Base-by-base conservation (phyloP, 1,140 invertebrate genomes). In the Tetramorium alpestre region DNA sequence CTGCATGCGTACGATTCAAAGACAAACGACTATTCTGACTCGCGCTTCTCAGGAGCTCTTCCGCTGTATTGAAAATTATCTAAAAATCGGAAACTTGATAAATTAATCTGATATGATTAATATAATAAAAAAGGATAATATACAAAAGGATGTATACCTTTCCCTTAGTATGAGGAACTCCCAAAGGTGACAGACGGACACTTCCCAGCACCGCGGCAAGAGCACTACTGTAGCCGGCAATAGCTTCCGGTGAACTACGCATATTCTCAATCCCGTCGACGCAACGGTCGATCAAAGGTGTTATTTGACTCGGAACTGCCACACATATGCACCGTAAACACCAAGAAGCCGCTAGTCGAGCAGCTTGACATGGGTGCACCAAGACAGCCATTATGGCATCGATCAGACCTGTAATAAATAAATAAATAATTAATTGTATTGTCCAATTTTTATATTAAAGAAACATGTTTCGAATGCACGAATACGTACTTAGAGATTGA, bases 11-110 rank as follows among this genome's bases (percentile, higher is more conserved):
- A 94, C 99, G 96, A 93, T 99, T 98, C 64, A 99, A 96, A 13
- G 99, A 99, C 77, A 99, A 96, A 85, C 99, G 96, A 94, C 98
- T 99, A 95, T 99, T 99, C 96, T 99, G 99, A 93, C 97, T 98
- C n/a, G 99, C 99, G 89, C 98, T 99, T 92, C 99, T 96, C 28
- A 99, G 95, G 72, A 99, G 95, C 94, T 99, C 99, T 96, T 99
- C 99, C 33, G 99, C 99, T 54, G 99, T 98, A 93, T 98, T 99
- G 94, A 99, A 99, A 64, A 99, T 98, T 90, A 98, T 96, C 97
- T 97, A 91, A n/a, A 91, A 81, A 88, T 28, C 0, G 0, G 44
- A 62, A 49, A 0, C 18, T 65, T 77, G 7, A 10, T 62, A 47
- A 58, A 73, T 64, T n/a, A 44, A 85, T 49, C 47, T 56, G 5